A percentile compares a stretch with the other conserved stretches of the same genome.
phyloP scores from a whole-genome alignment of 2,113 vertebrate genomes.

The Ciconia stormi region DNA sequence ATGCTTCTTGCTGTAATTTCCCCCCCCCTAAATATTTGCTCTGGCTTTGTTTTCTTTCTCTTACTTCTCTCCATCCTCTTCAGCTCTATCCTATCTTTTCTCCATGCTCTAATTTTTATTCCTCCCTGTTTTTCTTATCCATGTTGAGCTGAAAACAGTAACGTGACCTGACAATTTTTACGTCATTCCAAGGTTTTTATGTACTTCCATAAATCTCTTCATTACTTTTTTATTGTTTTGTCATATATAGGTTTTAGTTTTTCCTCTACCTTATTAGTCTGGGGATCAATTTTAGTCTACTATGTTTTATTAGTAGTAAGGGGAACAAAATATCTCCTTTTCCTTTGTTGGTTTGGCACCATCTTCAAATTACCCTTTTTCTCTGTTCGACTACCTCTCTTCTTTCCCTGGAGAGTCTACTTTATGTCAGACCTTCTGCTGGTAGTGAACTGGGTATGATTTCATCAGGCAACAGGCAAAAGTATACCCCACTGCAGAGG shows the following conservation, averaged over 20 bases:
- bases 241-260: constrained; percentile 39
- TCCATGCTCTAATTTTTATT: constrained; percentile 53
- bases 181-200: constrained; percentile 58
- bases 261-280: constrained; percentile 1
- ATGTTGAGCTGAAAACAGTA: constrained; percentile 61
- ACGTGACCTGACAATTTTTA: constrained; percentile 54
- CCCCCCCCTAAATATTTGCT: background rate
- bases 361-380: constrained; percentile 4
- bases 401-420: background rate
- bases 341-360: constrained; percentile 11
- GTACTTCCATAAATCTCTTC: constrained; percentile 68
- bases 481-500: background rate
- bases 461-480: constrained; percentile 10
- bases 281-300: constrained; percentile 11
- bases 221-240: constrained; percentile 68
- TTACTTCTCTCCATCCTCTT: background rate
- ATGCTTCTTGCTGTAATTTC: constrained; percentile 35
- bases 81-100: background rate
- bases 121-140: constrained; percentile 39
- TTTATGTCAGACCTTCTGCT: constrained; percentile 32
- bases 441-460: background rate
- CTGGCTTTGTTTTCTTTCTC: constrained; percentile 11
- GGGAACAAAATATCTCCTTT: background rate
- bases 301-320: constrained; percentile 32
- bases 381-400: background rate